Base-by-base conservation (phyloP, 2,888 invertebrate species). In the Schizotus pectinicornis region DNA sequence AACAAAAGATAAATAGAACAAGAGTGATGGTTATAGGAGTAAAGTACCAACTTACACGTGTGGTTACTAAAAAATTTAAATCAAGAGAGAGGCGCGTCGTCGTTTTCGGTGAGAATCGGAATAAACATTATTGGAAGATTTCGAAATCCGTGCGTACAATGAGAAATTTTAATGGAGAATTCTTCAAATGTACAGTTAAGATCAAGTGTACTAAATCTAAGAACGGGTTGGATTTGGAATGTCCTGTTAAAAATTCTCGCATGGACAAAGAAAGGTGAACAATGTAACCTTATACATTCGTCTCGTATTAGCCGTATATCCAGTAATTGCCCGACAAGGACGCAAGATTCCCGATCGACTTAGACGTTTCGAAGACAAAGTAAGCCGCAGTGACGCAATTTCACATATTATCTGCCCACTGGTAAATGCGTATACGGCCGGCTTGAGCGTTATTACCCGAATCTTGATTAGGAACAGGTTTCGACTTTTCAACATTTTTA, bases 381-480 rank as follows among this genome's bases (percentile, higher is more conserved):
- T 60, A 49, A 55, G 45, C 59, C 55, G 55, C 35, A 42, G 38
- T 60, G 59, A 63, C 57, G 59, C 52, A 61, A 59, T 60, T 61
- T 64, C 47, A 61, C 49, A 52, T 60, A 60, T 50, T 60, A 64
- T 63, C 63, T 62, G 58, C 60, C 64, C 67, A 66, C 64, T 61
- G 48, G 52, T 46, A 41, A 57, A 59, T 51, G 60, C 61, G 60
- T 65, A 65, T 48, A 54, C 57, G 56, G 38, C 41, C 46, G 55
- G 55, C 61, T 61, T 58, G 63, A 69, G 67, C 66, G 61, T 70
- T 67, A 71, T 70, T 69, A 70, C 69, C 63, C 64, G 65, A 71
- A 71, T 66, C 68, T 69, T 69, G 71, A 73, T 73, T 72, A 70
- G 63, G 65, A 73, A 74, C 73, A 65, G 71, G 73, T 73, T 73